Evolutionary conservation across 1,140 invertebrate species (phyloP).

Genomic region (Arion vulgaris): DNA sequence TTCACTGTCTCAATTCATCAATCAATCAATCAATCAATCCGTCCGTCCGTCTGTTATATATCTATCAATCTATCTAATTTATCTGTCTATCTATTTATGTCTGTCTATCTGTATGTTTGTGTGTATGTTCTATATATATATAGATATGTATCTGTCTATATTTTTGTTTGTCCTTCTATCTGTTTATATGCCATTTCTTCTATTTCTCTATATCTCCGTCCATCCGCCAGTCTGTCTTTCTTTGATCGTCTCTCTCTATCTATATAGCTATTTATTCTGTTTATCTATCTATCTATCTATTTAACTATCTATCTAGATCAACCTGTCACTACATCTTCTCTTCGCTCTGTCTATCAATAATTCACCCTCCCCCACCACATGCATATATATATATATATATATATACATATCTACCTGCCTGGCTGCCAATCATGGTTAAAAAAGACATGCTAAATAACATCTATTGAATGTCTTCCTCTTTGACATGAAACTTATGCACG

Average conservation of each 20-base stretch:
- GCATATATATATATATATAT: too few relatives aligned
- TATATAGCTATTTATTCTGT: too few relatives aligned
- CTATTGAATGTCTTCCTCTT: not conserved
- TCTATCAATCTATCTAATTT: not conserved
- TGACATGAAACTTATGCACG: not conserved
- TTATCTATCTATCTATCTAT: not conserved
- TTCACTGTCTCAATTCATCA: too few relatives aligned
- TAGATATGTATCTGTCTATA: not conserved
- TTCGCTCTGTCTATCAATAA: too few relatives aligned
- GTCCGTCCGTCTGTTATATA: too few relatives aligned
- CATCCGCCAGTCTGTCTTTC: not conserved
- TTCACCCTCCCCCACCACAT: too few relatives aligned
- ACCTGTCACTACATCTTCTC: not conserved
- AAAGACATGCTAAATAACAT: not conserved
- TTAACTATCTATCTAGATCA: not conserved
- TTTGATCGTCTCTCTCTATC: not conserved
- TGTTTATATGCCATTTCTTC: not conserved
- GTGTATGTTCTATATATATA: too few relatives aligned
- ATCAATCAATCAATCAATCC: too few relatives aligned
- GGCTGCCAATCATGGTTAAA: not conserved
- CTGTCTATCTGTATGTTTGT: constrained; percentile 1
- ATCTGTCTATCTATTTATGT: constrained; percentile 2
- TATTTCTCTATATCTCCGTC: not conserved
- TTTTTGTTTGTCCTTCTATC: not conserved
- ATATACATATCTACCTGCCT: too few relatives aligned